A percentile compares a stretch with the other conserved stretches of the same genome.
These are phyloP conservation scores for Polyploca ridens DNA, from an alignment of 2,888 invertebrate species.

Conservation along the genomic window DNA sequence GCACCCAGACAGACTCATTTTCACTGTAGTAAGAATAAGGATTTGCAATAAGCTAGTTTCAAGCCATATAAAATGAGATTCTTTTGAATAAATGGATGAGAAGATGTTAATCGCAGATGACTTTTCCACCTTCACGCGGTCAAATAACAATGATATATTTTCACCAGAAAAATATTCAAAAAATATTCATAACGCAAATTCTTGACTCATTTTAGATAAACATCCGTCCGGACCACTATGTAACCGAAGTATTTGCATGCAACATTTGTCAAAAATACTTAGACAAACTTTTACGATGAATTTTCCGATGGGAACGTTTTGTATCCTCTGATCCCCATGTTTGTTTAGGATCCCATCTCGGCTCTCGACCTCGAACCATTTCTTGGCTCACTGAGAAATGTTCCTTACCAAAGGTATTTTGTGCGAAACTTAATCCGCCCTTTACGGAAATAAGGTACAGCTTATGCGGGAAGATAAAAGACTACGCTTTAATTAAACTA, in stretches of 20 bases:
- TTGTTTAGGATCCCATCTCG: constrained; percentile 48
- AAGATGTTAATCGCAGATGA: too few species aligned
- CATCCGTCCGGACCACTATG: constrained; percentile 4
- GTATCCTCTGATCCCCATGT: constrained; percentile 37
- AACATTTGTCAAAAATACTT: constrained; percentile 25
- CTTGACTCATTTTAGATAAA: background rate
- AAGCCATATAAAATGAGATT: too few species aligned
- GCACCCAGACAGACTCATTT: too few species aligned
- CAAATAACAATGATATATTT: too few species aligned
- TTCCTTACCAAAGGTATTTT: constrained; percentile 9
- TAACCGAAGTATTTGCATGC: constrained; percentile 21
- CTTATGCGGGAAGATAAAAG: constrained; percentile 6
- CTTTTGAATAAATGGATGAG: too few species aligned
- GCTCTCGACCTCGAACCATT: constrained; percentile 31
- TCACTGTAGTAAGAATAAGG: too few species aligned
- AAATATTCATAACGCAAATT: too few species aligned
- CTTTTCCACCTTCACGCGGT: too few species aligned
- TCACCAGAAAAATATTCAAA: too few species aligned
- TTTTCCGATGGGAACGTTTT: constrained; percentile 30
- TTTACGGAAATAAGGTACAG: background rate
- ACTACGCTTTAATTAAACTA: background rate
- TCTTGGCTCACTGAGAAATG: constrained; percentile 39
- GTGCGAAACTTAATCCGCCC: background rate
- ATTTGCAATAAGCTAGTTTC: too few species aligned
- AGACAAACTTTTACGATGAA: constrained; percentile 41